These are phyloP conservation scores for Macrotis lagotis DNA, from an alignment of 2,113 vertebrate species.

Conservation along the genomic window DNA sequence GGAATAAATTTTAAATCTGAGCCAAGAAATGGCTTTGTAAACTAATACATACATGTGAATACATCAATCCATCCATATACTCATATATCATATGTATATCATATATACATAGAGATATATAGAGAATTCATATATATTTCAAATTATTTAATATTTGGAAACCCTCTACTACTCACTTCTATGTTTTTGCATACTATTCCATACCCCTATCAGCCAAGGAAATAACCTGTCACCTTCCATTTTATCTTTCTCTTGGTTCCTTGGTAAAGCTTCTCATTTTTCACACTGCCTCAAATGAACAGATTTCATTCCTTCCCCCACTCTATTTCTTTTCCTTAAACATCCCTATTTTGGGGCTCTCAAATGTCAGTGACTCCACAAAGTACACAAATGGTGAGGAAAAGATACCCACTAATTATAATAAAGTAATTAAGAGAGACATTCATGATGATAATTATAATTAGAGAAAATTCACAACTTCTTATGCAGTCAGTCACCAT, in stretches of 20 bases:
- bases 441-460: slow-evolving; percentile 79
- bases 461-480: slow-evolving; percentile 75
- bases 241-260: neutral
- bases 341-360: slow-evolving; percentile 72
- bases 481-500: slow-evolving; percentile 57
- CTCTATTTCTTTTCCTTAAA: slow-evolving; percentile 53
- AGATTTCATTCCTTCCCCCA: neutral
- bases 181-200: neutral
- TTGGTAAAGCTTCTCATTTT: neutral
- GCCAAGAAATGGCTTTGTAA: slow-evolving; percentile 22
- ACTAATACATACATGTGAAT: neutral
- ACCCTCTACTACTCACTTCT: neutral
- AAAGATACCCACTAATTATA: slow-evolving; percentile 78
- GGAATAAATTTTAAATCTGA: neutral
- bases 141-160: neutral
- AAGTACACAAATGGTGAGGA: slow-evolving; percentile 73
- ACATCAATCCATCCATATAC: too few relatives aligned
- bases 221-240: neutral
- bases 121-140: neutral
- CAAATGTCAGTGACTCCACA: slow-evolving; percentile 78
- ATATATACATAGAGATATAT: too few relatives aligned
- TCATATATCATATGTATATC: too few relatives aligned
- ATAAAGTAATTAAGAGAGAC: slow-evolving; percentile 81
- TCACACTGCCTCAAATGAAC: neutral
- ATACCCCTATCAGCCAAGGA: neutral